phyloP scores from a whole-genome alignment of 2,888 invertebrate genomes.

The Pristionchus exspectatus region DNA sequence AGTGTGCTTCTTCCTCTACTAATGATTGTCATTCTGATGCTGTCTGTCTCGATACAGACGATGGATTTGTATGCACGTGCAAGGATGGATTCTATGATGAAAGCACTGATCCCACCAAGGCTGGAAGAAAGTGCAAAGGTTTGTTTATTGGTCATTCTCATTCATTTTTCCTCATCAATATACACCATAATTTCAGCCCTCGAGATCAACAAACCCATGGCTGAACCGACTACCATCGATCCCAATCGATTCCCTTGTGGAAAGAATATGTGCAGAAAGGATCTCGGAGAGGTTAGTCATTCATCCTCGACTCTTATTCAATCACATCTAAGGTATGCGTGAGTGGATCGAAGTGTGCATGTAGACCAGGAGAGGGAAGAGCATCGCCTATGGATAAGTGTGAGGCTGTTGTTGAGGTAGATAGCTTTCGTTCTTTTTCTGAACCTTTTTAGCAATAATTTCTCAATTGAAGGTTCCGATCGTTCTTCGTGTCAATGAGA shows the following conservation, averaged over 20 bases:
- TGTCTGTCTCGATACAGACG: conserved; percentile 77
- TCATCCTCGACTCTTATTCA: neutral
- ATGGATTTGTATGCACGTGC: conserved; percentile 69
- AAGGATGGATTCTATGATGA: conserved; percentile 74
- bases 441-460: neutral
- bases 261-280: conserved; percentile 62
- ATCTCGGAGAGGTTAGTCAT: conserved; percentile 63
- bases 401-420: conserved; percentile 64
- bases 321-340: conserved; percentile 67
- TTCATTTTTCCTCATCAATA: neutral
- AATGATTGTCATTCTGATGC: conserved; percentile 75
- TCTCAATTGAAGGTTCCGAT: conserved; percentile 63
- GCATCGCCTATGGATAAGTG: conserved; percentile 65
- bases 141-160: conserved; percentile 16
- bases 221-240: conserved; percentile 61
- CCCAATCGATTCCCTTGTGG: conserved; percentile 69
- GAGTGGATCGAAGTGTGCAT: conserved; percentile 72
- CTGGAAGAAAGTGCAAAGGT: conserved; percentile 74
- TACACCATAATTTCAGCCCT: conserved; percentile 41
- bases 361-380: conserved; percentile 69
- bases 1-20: conserved; percentile 60
- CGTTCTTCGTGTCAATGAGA: conserved; percentile 69
- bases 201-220: conserved; percentile 6
- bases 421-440: neutral
- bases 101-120: conserved; percentile 65